A percentile compares a stretch with the other conserved stretches of the same genome.
These are phyloP conservation scores for Ectemnius continuus DNA, from an alignment of 2,888 invertebrate genomes.

Conservation along the genomic window DNA sequence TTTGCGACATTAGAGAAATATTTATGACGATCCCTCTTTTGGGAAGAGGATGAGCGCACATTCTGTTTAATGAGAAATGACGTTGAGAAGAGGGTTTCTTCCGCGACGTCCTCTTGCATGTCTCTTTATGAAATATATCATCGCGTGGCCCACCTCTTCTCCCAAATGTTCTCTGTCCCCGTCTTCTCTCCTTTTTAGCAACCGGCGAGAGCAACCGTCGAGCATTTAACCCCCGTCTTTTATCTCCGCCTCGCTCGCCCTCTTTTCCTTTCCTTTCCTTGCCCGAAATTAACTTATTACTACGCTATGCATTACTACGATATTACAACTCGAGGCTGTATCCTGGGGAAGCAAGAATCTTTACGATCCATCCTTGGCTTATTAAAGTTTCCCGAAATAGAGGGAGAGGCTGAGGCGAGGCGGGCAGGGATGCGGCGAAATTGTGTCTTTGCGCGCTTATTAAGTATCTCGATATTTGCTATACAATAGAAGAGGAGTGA, in stretches of 20 bases:
- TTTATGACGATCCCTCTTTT: slow-evolving; percentile 45
- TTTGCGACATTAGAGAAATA: slow-evolving; percentile 31
- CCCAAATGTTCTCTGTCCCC: slow-evolving; percentile 3
- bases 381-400: too few relatives aligned
- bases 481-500: too few relatives aligned
- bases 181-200: background rate
- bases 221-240: background rate
- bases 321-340: too few relatives aligned
- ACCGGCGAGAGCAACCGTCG: background rate
- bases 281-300: too few relatives aligned
- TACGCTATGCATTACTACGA: too few relatives aligned
- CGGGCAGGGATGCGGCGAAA: too few relatives aligned
- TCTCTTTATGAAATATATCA: slow-evolving; percentile 42
- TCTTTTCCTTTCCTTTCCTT: slow-evolving; percentile 1
- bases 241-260: background rate
- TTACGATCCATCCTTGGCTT: too few relatives aligned
- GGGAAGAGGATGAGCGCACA: slow-evolving; percentile 9
- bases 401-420: too few relatives aligned
- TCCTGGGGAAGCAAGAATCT: too few relatives aligned
- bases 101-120: too few relatives aligned
- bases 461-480: too few relatives aligned
- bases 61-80: slow-evolving; percentile 47
- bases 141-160: slow-evolving; percentile 8
- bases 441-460: too few relatives aligned
- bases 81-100: slow-evolving; percentile 7